Base-by-base conservation (phyloP, 2,113 vertebrate species). In the Heloderma charlesbogerti region DNA sequence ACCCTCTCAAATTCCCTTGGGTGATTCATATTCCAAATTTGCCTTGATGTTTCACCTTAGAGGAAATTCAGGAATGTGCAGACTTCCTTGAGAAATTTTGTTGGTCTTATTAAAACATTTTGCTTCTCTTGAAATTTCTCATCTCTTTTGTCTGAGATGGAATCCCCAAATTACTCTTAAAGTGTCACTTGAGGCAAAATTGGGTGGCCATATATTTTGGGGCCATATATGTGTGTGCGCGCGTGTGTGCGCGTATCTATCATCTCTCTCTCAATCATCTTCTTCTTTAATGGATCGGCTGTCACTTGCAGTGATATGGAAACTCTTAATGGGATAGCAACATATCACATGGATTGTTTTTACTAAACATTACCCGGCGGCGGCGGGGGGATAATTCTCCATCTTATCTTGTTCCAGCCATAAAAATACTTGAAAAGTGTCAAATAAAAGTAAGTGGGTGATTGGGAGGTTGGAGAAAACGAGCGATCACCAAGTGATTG, bases 401-500 rank as follows among this genome's bases (percentile, higher is more conserved):
- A 0, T 3, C 31, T 86, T 18, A 86, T 71, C 27, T 48, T 25
- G 20, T 74, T 54, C n/a, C 67, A 54, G 31, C 18, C 4, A 12
- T 20, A 86, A 66, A 37, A 13, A 67, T 84, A 74, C 9, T 43
- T 31, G 63, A 13, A 45, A 67, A 45, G 27, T 16, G 13, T 15
- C 12, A 69, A 67, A 60, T 82, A 57, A 82, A 60, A 82, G 37
- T 31, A 60, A 22, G 16, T 31, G 29, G 29, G 34, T 13, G 34
- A 16, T 3, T 31, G 48, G 8, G 51, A 29, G 34, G 29, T 31
- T 29, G 8, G 51, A 29, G 34, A 15, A 3, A 15, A 85, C 78
- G 92, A 89, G 74, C 93, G 94, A 72, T 74, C 6, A 81, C 25
- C 10, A 15, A 74, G 87, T 91, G 18, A 15, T 71, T 80, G 6